These are phyloP conservation scores for Drosophila kikkawai DNA, from an alignment of 1,140 invertebrate species.

Conservation along the genomic window DNA sequence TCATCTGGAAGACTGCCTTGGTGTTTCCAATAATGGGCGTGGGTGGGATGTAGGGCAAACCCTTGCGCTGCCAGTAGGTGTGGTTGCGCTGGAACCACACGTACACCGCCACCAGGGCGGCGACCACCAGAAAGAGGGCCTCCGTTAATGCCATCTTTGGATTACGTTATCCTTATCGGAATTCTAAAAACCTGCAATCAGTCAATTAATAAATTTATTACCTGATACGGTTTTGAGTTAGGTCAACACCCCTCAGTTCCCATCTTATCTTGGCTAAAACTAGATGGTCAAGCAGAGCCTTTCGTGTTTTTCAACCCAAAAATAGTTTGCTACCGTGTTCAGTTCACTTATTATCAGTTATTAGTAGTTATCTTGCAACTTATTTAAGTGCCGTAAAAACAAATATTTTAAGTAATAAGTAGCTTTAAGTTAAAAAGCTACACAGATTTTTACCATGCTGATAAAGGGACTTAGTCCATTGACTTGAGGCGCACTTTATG, in stretches of 20 bases:
- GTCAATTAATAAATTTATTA: neutral
- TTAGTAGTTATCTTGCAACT: neutral
- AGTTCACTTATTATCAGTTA: neutral
- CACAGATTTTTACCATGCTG: neutral
- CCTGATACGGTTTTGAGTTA: slow-evolving; percentile 1
- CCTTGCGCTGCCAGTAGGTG: slow-evolving; percentile 77
- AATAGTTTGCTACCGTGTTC: too few relatives aligned
- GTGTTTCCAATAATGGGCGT: slow-evolving; percentile 73
- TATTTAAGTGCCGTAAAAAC: neutral
- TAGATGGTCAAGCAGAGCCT: neutral
- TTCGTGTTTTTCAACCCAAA: neutral
- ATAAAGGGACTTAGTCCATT: neutral
- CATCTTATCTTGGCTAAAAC: neutral
- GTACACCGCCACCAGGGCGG: slow-evolving; percentile 52
- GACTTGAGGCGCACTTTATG: neutral
- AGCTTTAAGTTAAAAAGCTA: neutral
- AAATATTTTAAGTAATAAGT: neutral
- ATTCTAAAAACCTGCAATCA: too few relatives aligned
- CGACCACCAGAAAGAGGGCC: slow-evolving; percentile 52
- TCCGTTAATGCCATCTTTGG: slow-evolving; percentile 58
- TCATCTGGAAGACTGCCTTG: slow-evolving; percentile 45
- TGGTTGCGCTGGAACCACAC: slow-evolving; percentile 70
- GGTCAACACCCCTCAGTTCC: neutral
- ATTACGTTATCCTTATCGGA: neutral
- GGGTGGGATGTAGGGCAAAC: slow-evolving; percentile 66